Conservation (phyloP, 2,797 vertebrate species). For the Perdix hodgsoniae region DNA sequence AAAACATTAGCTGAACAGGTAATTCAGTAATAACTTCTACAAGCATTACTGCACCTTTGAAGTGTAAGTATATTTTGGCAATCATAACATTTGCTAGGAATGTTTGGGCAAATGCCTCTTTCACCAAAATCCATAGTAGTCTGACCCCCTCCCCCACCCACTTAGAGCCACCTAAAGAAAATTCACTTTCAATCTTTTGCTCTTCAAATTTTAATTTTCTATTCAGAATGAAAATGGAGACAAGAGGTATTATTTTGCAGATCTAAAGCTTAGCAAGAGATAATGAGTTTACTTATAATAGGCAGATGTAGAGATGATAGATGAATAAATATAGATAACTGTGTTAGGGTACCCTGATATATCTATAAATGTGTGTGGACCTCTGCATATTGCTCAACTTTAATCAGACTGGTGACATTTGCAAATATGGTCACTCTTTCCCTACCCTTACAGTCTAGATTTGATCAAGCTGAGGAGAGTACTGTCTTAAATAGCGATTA, state of each 20-base stretch:
- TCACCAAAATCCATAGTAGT: not conserved
- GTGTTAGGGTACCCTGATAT: no score
- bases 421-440: no score
- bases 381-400: not conserved
- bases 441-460: no score
- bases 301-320: no score
- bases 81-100: not conserved
- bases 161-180: not conserved
- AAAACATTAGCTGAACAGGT: not conserved
- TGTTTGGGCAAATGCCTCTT: not conserved
- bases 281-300: not conserved
- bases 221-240: constrained; percentile 59
- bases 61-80: not conserved
- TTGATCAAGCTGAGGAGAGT: not conserved
- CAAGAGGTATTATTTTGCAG: constrained; percentile 43
- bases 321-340: no score
- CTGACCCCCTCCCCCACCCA: not conserved
- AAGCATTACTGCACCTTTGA: not conserved
- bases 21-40: not conserved
- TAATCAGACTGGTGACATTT: no score
- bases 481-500: not conserved
- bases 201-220: constrained; percentile 11
- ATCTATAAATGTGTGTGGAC: not conserved
- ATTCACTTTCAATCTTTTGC: not conserved
- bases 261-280: constrained; percentile 54